Percentiles rank a stretch among this genome's conserved stretches.
Evolutionary conservation across 2,888 invertebrate species (phyloP).

Genomic region (Labia minor): DNA sequence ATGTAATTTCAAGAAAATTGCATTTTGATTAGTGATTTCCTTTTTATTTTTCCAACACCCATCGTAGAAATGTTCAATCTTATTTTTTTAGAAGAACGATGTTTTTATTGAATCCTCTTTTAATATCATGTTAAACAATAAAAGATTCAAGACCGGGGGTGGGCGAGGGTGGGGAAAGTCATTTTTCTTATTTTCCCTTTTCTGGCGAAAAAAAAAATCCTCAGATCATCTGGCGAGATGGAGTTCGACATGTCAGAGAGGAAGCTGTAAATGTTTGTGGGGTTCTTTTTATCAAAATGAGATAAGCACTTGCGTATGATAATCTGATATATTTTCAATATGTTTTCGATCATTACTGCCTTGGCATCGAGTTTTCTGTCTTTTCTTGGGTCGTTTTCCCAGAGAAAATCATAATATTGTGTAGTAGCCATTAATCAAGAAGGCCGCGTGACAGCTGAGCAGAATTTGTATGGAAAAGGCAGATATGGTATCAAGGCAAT

Average conservation of each 20-base stretch:
- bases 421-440: slow-evolving; percentile 7
- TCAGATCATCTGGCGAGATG: neutral
- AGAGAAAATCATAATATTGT: slow-evolving; percentile 1
- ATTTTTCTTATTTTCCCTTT: neutral
- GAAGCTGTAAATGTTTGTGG: slow-evolving; percentile 1
- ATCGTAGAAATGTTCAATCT: no score
- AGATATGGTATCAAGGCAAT: neutral
- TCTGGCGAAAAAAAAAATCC: neutral
- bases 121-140: neutral
- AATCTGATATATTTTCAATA: slow-evolving; percentile 13
- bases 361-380: slow-evolving; percentile 13
- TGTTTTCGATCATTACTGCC: slow-evolving; percentile 7
- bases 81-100: no score
- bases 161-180: neutral
- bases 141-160: no score
- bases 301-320: slow-evolving; percentile 6
- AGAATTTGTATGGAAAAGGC: neutral
- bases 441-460: neutral
- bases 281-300: slow-evolving; percentile 13
- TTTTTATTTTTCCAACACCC: no score
- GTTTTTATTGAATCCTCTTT: no score
- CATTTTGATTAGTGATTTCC: no score
- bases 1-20: no score
- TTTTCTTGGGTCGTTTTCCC: neutral
- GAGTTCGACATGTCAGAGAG: neutral